Evolutionary conservation across 30 jellyfish, hydroid and myxozoan species (phyloP), one percentile per base, ranked within the genome.

Genomic region (Catostylus mosaicus): DNA sequence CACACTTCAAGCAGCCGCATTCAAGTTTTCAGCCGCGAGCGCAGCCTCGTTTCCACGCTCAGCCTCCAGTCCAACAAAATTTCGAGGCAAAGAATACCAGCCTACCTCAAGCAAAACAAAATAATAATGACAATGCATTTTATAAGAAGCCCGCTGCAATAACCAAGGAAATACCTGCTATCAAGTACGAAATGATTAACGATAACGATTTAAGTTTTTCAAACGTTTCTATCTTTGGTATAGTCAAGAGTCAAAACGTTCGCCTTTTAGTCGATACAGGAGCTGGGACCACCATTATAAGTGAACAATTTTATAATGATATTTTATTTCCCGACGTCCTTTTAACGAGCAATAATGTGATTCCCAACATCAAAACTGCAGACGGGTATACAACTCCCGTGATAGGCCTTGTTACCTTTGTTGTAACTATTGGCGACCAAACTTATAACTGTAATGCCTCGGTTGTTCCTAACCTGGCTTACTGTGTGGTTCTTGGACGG

Each of bases 381-480:
- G 76, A 64, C 27, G 76, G 76, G 27, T 6, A 64, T 31, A 64
- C 50, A 24, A 32, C 50, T 11, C 48, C 76, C 11, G 76, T 64
- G 11, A 29, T 32, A 24, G 76, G 76, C 7, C 22, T 64, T 64
- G 48, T 64, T 3, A 3, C 76, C 10, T 64, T 64, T 64, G 23
- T 8, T 24, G 22, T 31, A 5, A 32, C 22, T 8, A 64, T 64
- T 11, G 76, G 76, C 5, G 33, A 64, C 23, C 7, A 64, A 12
- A 14, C 7, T 6, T 64, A 64, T 32, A 29, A 27, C 7, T 64
- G 76, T 31, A 22, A 64, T 5, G 76, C 76, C 48, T 64, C 76
- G 11, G 76, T 64, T 31, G 76, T 64, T 7, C 76, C 76, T 24
- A 31, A 64, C 50, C 48, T 64, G 45, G 76, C 76, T 6, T 64